phyloP scores from a whole-genome alignment of 2,113 vertebrate genomes.

The Eurystomus gularis region DNA sequence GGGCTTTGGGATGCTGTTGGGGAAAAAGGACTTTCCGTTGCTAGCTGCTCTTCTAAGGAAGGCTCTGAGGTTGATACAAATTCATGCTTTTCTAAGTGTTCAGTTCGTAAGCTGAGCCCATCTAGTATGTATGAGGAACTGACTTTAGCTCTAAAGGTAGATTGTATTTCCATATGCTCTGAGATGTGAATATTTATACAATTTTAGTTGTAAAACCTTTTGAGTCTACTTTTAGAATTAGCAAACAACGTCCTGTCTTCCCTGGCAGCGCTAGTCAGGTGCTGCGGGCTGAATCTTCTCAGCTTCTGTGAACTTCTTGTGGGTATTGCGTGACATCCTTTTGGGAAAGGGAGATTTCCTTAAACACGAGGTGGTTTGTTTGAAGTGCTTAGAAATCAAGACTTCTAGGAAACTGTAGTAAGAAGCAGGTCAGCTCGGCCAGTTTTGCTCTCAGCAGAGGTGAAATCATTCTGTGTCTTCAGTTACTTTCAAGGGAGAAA shows the following conservation, averaged over 20 bases:
- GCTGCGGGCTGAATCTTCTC: not conserved
- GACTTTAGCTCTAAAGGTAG: not conserved
- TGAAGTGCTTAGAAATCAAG: not conserved
- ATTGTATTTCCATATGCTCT: not conserved
- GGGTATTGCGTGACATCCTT: not conserved
- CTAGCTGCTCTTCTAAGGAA: not conserved
- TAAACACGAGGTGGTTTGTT: not conserved
- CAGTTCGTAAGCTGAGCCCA: not conserved
- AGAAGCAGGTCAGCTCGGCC: not conserved
- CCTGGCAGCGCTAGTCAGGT: not conserved
- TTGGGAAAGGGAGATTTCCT: not conserved
- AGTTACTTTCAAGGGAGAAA: not conserved
- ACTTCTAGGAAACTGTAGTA: not conserved
- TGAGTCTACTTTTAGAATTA: not conserved
- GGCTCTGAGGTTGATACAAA: not conserved
- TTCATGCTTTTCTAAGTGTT: not conserved
- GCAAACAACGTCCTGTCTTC: not conserved
- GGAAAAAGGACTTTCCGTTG: not conserved
- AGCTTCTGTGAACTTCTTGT: not conserved
- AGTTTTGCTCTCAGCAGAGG: not conserved
- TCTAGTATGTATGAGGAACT: not conserved
- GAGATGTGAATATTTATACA: not conserved
- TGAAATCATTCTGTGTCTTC: not conserved
- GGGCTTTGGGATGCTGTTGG: not conserved
- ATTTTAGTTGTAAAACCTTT: not conserved